Percentiles rank a stretch among this genome's conserved stretches.
Conservation (phyloP, 2,888 invertebrate species). For the Ptychoptera contaminata region DNA sequence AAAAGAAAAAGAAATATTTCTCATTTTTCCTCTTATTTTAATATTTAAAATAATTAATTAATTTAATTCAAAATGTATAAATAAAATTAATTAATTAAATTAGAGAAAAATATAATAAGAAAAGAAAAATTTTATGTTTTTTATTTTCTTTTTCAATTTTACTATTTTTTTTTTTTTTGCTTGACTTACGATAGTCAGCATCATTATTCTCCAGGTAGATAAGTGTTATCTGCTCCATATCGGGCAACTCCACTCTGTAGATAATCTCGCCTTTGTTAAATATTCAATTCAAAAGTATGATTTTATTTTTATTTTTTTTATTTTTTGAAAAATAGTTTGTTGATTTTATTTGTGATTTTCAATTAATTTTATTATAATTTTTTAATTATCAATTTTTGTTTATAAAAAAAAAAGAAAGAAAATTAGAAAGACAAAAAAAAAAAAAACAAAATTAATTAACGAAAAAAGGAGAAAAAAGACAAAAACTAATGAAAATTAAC, state of each 20-base stretch:
- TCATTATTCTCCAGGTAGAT: conserved; percentile 76
- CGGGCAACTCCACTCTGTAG: conserved; percentile 85
- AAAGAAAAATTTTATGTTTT: conserved; percentile 6
- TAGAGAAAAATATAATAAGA: neutral
- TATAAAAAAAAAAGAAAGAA: conserved; percentile 3
- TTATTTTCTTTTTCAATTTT: conserved; percentile 10
- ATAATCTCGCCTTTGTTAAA: conserved; percentile 62
- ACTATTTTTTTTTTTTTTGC: conserved; percentile 20
- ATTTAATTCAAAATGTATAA: neutral
- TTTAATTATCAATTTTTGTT: conserved; percentile 5
- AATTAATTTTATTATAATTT: neutral
- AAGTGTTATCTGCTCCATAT: conserved; percentile 87
- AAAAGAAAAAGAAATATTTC: too few species aligned
- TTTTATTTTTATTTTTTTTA: neutral
- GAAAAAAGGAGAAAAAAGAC: neutral
- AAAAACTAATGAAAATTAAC: neutral
- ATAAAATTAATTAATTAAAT: neutral
- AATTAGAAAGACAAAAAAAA: conserved; percentile 1
- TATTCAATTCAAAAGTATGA: conserved; percentile 1
- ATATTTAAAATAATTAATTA: neutral
- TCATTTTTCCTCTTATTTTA: too few species aligned
- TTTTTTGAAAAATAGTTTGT: conserved; percentile 1
- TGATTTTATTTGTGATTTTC: neutral
- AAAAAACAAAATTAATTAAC: neutral
- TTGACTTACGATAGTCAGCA: conserved; percentile 36